phyloP scores from a whole-genome alignment of 1,140 invertebrate genomes.

The Oscheius sp. region DNA sequence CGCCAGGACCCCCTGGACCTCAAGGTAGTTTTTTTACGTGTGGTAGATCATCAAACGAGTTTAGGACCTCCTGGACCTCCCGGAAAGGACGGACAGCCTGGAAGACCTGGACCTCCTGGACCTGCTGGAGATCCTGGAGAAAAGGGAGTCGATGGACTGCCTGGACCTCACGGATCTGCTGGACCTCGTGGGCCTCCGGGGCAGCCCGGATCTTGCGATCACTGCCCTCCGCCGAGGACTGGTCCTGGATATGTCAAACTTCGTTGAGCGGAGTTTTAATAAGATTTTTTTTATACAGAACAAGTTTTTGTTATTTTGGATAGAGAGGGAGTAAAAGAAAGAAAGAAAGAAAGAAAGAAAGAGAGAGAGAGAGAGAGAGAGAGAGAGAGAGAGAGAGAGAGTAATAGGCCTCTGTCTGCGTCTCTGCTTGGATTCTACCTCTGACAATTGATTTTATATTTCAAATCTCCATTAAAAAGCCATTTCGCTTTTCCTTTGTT shows the following conservation, averaged over 20 bases:
- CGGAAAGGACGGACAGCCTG: conserved; percentile 47
- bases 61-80: conserved; percentile 48
- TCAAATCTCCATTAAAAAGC: too few species aligned
- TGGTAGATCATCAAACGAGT: conserved; percentile 11
- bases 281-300: background rate
- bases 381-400: too few species aligned
- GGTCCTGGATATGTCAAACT: conserved; percentile 50
- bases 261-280: background rate
- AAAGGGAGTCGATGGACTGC: conserved; percentile 54
- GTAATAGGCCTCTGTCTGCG: too few species aligned
- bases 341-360: too few species aligned
- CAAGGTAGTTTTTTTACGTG: conserved; percentile 39
- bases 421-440: too few species aligned
- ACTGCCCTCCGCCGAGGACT: conserved; percentile 58
- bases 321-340: too few species aligned
- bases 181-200: conserved; percentile 49
- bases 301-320: background rate
- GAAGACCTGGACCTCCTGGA: conserved; percentile 44
- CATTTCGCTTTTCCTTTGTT: too few species aligned
- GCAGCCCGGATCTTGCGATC: conserved; percentile 57
- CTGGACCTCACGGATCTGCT: conserved; percentile 53
- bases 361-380: too few species aligned
- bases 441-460: too few species aligned
- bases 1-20: conserved; percentile 50
- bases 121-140: conserved; percentile 51